phyloP scores from a whole-genome alignment of 2,113 vertebrate species.

The Oreochromis spilurus region DNA sequence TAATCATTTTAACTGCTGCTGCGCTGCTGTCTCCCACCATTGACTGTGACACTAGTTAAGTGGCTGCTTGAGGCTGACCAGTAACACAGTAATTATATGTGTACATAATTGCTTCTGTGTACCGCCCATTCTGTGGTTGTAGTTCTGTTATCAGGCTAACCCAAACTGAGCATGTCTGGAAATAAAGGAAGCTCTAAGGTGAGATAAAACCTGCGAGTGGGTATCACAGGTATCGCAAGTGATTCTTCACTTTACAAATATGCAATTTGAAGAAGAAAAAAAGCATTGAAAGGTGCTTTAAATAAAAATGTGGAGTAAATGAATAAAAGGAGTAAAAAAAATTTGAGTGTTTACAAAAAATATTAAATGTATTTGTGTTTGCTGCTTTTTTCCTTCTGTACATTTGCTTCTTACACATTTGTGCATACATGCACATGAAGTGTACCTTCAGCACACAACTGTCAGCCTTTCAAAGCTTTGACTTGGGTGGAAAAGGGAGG shows the following conservation, averaged over 20 bases:
- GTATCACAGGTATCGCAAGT: background rate
- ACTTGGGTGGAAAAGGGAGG: background rate
- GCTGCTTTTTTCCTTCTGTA: background rate
- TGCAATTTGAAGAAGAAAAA: background rate
- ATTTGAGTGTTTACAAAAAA: background rate
- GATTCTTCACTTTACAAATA: background rate
- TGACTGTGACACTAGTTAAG: background rate
- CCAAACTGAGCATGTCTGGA: background rate
- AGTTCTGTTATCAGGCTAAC: background rate
- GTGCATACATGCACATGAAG: background rate
- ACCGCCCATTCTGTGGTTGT: background rate
- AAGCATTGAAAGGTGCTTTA: background rate
- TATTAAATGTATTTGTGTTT: background rate
- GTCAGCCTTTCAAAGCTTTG: background rate
- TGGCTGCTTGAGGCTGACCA: background rate
- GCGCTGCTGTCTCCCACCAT: background rate
- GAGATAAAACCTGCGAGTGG: background rate
- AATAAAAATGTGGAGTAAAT: background rate
- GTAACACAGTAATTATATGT: background rate
- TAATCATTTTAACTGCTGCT: background rate
- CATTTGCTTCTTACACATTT: background rate
- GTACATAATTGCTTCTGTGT: background rate
- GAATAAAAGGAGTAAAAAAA: accelerated
- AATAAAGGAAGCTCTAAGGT: background rate
- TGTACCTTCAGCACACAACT: background rate